Percentiles rank a stretch among this genome's conserved stretches.
Conservation (phyloP, 1,140 invertebrate genomes). For the Gryllus bimaculatus region DNA sequence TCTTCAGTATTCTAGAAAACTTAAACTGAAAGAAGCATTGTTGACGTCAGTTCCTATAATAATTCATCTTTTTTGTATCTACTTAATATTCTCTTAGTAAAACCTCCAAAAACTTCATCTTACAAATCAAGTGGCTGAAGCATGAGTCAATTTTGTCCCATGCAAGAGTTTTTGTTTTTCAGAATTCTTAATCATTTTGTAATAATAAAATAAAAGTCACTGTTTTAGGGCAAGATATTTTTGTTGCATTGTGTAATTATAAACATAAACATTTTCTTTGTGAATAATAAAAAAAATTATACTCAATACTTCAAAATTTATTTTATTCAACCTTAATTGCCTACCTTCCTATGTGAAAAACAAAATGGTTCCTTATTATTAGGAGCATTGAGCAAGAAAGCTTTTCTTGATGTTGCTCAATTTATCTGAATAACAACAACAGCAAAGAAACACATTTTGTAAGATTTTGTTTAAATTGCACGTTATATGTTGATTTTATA, state of each 20-base stretch:
- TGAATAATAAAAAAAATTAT: conserved; percentile 9
- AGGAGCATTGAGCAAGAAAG: no score
- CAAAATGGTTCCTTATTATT: no score
- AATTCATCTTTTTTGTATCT: conserved; percentile 13
- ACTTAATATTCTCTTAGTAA: not conserved
- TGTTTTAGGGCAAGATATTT: conserved; percentile 16
- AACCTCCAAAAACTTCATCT: not conserved
- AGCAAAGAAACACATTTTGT: no score
- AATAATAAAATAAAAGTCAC: conserved; percentile 10
- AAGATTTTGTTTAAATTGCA: no score
- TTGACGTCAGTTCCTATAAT: conserved; percentile 14
- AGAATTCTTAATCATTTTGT: conserved; percentile 12
- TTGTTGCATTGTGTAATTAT: conserved; percentile 14
- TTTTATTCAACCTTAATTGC: no score
- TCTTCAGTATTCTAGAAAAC: not conserved
- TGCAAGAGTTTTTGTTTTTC: conserved; percentile 4
- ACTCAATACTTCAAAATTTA: not conserved
- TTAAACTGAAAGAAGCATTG: not conserved
- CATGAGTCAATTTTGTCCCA: not conserved
- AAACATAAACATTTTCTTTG: conserved; percentile 13
- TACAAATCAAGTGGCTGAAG: not conserved
- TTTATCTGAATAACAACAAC: no score
- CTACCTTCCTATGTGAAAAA: no score
- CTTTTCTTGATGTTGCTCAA: no score
- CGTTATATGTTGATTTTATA: no score